Percentiles rank a stretch among this genome's conserved stretches.
These are phyloP conservation scores for Agelastica alni DNA, from an alignment of 2,888 invertebrate genomes.

Conservation along the genomic window DNA sequence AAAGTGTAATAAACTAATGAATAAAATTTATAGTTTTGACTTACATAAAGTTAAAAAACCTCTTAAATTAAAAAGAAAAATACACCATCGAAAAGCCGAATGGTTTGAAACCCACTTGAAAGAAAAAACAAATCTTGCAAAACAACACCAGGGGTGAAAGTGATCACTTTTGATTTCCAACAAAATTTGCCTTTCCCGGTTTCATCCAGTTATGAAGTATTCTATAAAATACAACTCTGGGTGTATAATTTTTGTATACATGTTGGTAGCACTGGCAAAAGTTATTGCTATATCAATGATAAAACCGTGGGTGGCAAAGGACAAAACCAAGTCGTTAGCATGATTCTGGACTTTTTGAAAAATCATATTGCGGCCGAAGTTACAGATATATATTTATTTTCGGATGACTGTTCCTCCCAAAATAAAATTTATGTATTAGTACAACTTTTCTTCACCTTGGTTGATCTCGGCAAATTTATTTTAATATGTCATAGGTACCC, in stretches of 20 bases:
- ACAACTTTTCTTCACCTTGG: conserved; percentile 25
- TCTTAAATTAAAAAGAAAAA: neutral
- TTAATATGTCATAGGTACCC: conserved; percentile 24
- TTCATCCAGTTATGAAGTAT: conserved; percentile 34
- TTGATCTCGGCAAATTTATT: conserved; percentile 18
- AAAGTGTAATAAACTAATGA: no score
- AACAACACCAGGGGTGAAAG: conserved; percentile 25
- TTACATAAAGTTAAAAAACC: neutral
- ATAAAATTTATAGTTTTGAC: no score
- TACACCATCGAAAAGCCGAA: conserved; percentile 27
- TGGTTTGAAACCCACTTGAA: conserved; percentile 31
- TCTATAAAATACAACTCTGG: conserved; percentile 35
- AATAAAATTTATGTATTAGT: conserved; percentile 31
- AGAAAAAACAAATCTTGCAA: conserved; percentile 29
- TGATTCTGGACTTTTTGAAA: conserved; percentile 21
- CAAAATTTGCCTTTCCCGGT: conserved; percentile 36
- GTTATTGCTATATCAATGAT: conserved; percentile 28
- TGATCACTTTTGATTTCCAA: conserved; percentile 36
- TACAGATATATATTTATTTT: conserved; percentile 17
- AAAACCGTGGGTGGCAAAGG: conserved; percentile 30
- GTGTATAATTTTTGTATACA: conserved; percentile 30
- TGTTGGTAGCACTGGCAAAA: conserved; percentile 15
- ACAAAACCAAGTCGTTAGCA: conserved; percentile 24
- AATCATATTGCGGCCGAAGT: conserved; percentile 19
- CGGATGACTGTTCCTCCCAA: conserved; percentile 30